phyloP scores from a whole-genome alignment of 2,888 invertebrate species.

The Pherbina coryleti region DNA sequence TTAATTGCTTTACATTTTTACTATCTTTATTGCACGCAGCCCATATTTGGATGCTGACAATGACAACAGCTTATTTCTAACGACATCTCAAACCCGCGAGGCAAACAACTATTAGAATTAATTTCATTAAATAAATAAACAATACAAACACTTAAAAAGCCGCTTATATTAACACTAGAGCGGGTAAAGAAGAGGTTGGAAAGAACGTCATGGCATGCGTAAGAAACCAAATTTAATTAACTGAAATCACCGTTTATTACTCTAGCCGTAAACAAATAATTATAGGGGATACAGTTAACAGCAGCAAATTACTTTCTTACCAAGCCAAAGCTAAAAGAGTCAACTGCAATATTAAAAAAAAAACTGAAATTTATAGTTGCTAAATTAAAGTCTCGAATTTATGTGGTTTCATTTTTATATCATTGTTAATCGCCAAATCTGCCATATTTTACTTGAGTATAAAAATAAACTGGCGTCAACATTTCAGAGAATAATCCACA shows the following conservation, averaged over 20 bases:
- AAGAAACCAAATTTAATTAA: constrained; percentile 16
- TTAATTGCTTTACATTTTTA: too few species aligned
- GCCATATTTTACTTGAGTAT: too few species aligned
- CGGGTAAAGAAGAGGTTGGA: too few species aligned
- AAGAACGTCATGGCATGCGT: neutral
- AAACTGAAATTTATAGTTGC: too few species aligned
- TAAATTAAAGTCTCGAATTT: neutral
- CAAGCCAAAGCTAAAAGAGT: too few species aligned
- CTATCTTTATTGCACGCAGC: too few species aligned
- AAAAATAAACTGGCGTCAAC: too few species aligned
- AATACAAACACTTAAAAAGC: neutral
- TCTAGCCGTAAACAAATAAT: constrained; percentile 6
- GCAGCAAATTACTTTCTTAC: neutral
- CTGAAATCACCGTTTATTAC: constrained; percentile 11
- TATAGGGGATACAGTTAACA: neutral
- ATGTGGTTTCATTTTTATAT: too few species aligned
- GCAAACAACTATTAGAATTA: neutral
- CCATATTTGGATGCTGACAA: neutral
- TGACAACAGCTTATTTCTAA: neutral
- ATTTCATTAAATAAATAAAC: neutral
- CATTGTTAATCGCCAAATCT: too few species aligned
- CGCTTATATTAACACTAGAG: neutral
- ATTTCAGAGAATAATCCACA: too few species aligned
- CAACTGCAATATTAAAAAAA: too few species aligned
- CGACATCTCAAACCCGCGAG: neutral